Conservation (phyloP, 2,888 invertebrate species). For the Antitype chi region DNA sequence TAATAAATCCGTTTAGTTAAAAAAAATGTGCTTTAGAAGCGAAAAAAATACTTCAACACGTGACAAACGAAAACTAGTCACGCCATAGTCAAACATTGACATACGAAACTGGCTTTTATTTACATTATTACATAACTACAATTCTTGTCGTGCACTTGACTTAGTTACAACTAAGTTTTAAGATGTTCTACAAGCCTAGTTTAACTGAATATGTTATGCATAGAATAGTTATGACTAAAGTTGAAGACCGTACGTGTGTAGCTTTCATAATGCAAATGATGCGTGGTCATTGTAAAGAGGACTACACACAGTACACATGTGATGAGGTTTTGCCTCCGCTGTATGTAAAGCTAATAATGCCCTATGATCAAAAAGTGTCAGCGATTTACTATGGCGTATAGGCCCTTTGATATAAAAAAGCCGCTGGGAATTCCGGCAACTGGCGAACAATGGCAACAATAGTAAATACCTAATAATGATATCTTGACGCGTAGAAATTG, state of each 20-base stretch:
- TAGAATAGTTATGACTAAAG: conserved; percentile 10
- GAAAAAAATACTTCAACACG: conserved; percentile 1
- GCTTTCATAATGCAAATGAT: conserved; percentile 17
- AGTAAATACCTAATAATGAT: too few relatives aligned
- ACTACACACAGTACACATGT: background rate
- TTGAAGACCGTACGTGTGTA: conserved; percentile 26
- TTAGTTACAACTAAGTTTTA: conserved; percentile 33
- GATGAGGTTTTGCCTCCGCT: background rate
- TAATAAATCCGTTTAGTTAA: background rate
- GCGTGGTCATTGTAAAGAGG: background rate
- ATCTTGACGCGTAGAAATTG: background rate
- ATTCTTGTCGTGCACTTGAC: conserved; percentile 62
- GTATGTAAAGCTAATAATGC: background rate
- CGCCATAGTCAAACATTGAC: conserved; percentile 37
- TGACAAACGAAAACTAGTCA: conserved; percentile 16
- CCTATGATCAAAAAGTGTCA: background rate
- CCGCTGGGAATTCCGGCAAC: too few relatives aligned
- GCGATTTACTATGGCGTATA: background rate
- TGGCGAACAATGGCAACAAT: too few relatives aligned
- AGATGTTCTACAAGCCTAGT: conserved; percentile 47
- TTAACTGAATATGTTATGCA: conserved; percentile 5
- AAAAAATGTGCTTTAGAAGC: background rate
- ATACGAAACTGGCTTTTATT: conserved; percentile 52
- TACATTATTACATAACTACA: conserved; percentile 55
- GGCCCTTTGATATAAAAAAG: too few relatives aligned